These are phyloP conservation scores for Lepidurus arcticus DNA, from an alignment of 1,140 invertebrate genomes.

Conservation along the genomic window DNA sequence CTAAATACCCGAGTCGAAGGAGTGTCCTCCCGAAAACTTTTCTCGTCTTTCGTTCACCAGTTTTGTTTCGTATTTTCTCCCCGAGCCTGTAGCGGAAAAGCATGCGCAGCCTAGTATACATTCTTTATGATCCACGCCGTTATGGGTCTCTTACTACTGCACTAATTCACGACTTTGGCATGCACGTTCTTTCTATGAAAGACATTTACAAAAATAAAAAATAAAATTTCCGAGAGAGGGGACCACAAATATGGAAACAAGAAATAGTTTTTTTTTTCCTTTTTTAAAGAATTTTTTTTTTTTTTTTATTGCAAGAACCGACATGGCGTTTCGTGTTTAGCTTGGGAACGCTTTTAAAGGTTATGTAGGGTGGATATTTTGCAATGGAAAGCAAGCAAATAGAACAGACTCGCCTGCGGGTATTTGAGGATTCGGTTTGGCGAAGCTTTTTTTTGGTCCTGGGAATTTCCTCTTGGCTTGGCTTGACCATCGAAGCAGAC, in stretches of 20 bases:
- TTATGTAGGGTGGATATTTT: background rate
- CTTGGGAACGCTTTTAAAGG: background rate
- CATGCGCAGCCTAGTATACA: background rate
- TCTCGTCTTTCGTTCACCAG: background rate
- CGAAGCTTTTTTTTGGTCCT: background rate
- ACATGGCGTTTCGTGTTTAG: background rate
- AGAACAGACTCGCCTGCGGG: background rate
- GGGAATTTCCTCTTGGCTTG: constrained; percentile 8
- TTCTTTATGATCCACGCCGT: constrained; percentile 3
- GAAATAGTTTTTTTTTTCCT: background rate
- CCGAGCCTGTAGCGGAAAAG: background rate
- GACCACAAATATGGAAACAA: too few relatives aligned
- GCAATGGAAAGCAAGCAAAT: constrained; percentile 14
- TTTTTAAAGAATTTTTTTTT: background rate
- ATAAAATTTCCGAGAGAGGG: too few relatives aligned
- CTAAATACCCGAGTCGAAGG: background rate
- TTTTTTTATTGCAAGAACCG: background rate
- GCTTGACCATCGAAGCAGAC: constrained; percentile 9
- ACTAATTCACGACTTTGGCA: constrained; percentile 13
- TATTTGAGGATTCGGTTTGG: background rate
- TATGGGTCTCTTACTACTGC: background rate
- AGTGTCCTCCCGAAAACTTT: background rate
- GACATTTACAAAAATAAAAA: too few relatives aligned
- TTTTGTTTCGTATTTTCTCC: background rate
- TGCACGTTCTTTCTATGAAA: background rate